A percentile compares a stretch with the other conserved stretches of the same genome.
Conservation (phyloP, 2,797 vertebrate species). For the Pyrocephalus nanus region DNA sequence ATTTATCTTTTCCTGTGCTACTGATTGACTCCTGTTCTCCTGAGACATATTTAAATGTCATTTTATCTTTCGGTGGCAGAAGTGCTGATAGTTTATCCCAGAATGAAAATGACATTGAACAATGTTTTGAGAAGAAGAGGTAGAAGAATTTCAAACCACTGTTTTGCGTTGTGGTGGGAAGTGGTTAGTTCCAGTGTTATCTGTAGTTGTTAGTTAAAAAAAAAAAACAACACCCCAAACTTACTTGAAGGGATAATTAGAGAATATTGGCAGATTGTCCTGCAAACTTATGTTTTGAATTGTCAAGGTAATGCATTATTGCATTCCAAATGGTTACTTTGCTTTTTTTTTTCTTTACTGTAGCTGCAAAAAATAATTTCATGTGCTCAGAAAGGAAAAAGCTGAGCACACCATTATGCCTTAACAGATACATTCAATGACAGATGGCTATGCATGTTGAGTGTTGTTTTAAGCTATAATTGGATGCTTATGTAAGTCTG, state of each 20-base stretch:
- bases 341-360: background rate
- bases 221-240: background rate
- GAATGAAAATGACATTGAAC: background rate
- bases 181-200: background rate
- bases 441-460: slow-evolving; percentile 54
- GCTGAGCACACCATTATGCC: background rate
- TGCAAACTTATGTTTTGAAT: background rate
- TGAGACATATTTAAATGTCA: background rate
- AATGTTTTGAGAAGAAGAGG: slow-evolving; percentile 26
- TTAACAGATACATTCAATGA: slow-evolving; percentile 19
- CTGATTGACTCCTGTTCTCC: slow-evolving; percentile 42
- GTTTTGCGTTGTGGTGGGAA: background rate
- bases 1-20: background rate
- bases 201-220: background rate
- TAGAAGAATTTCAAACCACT: background rate
- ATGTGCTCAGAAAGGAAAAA: background rate
- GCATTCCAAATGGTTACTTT: background rate
- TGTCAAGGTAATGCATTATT: background rate
- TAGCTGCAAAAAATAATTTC: background rate
- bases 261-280: background rate
- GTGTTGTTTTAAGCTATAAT: slow-evolving; percentile 54
- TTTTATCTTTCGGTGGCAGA: background rate
- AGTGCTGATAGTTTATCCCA: background rate
- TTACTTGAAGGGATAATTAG: background rate
- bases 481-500: slow-evolving; percentile 51